Conservation (phyloP, 2,797 vertebrate species). For the Paguma larvata region DNA sequence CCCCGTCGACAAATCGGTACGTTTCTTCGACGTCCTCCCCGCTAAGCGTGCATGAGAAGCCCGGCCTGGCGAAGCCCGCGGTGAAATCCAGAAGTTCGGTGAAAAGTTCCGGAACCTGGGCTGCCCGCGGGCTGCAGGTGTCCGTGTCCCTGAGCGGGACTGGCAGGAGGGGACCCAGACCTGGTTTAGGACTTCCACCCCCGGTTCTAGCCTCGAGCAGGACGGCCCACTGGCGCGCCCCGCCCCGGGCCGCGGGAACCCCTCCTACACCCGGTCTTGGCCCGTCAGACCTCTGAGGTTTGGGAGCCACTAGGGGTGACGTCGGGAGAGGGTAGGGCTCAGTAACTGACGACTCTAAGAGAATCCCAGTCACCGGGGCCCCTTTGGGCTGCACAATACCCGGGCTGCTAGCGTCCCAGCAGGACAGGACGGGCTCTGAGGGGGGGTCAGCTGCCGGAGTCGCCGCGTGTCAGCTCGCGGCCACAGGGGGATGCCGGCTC, state of each 20-base stretch:
- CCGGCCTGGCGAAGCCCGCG: background rate
- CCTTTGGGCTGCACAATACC: too few relatives aligned
- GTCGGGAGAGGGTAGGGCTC: background rate
- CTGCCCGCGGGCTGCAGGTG: fast-evolving
- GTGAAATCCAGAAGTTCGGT: background rate
- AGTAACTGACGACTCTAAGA: too few relatives aligned
- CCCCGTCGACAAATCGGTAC: fast-evolving
- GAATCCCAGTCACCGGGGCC: fast-evolving
- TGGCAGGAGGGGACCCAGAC: fast-evolving
- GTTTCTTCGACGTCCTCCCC: fast-evolving
- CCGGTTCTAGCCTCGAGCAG: fast-evolving
- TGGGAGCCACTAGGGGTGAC: too few relatives aligned
- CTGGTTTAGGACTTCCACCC: fast-evolving
- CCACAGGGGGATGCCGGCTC: fast-evolving
- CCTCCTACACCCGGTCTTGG: fast-evolving
- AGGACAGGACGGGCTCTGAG: fast-evolving
- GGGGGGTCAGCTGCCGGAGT: too few relatives aligned
- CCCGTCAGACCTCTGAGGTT: background rate
- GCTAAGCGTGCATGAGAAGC: fast-evolving
- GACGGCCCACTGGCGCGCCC: fast-evolving
- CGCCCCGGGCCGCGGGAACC: fast-evolving
- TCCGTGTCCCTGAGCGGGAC: fast-evolving
- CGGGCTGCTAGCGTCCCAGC: fast-evolving
- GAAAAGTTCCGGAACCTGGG: background rate
- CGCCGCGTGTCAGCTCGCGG: fast-evolving